Evolutionary conservation across 2,113 vertebrate genomes (phyloP).

Genomic region (Psettodes erumei): DNA sequence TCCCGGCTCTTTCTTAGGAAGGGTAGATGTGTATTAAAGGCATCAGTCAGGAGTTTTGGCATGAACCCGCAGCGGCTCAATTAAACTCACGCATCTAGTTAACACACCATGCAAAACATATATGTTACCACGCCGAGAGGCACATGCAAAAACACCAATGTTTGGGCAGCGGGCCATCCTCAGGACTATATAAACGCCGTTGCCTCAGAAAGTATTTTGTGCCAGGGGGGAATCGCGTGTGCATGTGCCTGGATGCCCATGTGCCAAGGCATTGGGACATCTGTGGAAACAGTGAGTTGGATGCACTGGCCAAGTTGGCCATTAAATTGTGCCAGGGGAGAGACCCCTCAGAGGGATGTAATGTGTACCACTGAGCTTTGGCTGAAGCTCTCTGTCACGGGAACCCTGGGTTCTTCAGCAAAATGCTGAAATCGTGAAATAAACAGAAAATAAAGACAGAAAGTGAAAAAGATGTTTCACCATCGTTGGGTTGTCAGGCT

Average conservation of each 20-base stretch:
- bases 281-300: constrained; percentile 64
- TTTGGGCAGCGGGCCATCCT: constrained; percentile 26
- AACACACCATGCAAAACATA: constrained; percentile 12
- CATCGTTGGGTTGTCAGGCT: not conserved
- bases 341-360: constrained; percentile 64
- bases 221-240: constrained; percentile 48
- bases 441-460: too few relatives aligned
- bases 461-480: not conserved
- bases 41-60: constrained; percentile 40
- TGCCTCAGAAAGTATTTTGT: constrained; percentile 9
- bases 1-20: not conserved
- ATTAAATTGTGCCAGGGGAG: constrained; percentile 61
- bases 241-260: constrained; percentile 55
- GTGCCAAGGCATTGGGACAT: constrained; percentile 67
- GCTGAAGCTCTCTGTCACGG: constrained; percentile 24
- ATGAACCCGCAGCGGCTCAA: not conserved
- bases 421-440: constrained; percentile 35
- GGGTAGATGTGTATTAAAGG: constrained; percentile 28
- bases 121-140: constrained; percentile 49
- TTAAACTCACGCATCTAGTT: constrained; percentile 4
- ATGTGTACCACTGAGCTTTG: constrained; percentile 67
- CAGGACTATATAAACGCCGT: constrained; percentile 31
- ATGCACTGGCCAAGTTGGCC: constrained; percentile 69
- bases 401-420: constrained; percentile 7
- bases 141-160: constrained; percentile 30